phyloP scores from a whole-genome alignment of 2,113 vertebrate genomes.

The Sinosuthora webbiana region DNA sequence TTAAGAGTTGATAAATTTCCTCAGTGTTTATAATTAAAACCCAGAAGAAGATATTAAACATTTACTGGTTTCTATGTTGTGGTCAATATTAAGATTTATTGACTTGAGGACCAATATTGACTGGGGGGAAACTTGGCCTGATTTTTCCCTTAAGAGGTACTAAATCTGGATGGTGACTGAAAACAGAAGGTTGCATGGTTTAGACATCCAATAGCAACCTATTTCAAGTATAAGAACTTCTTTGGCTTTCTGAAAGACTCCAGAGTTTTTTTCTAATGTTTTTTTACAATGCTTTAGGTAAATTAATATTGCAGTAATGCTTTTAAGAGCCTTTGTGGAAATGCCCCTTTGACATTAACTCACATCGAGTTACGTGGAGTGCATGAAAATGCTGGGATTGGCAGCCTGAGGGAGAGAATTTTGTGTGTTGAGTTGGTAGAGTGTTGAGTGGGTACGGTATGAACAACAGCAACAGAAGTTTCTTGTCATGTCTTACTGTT shows the following conservation, averaged over 20 bases:
- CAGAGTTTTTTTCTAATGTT: neutral
- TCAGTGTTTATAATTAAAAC: conserved; percentile 71
- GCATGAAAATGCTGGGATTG: neutral
- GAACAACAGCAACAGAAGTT: neutral
- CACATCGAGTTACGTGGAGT: neutral
- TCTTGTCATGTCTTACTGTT: neutral
- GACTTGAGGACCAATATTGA: conserved; percentile 35
- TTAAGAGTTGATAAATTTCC: conserved; percentile 60
- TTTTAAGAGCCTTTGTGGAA: neutral
- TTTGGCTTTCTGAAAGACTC: neutral
- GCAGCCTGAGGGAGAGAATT: neutral
- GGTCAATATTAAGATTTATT: conserved; percentile 66
- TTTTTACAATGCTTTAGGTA: neutral
- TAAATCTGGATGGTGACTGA: conserved; percentile 30
- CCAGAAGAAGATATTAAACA: conserved; percentile 58
- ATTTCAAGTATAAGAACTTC: neutral
- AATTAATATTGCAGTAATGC: neutral
- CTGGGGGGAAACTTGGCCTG: neutral
- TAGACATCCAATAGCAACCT: neutral
- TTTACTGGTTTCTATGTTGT: conserved; percentile 56
- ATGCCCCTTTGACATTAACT: neutral
- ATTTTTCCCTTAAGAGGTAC: conserved; percentile 6
- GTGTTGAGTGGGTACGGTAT: neutral
- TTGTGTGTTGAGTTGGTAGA: neutral
- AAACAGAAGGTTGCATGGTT: conserved; percentile 3